Conservation (phyloP, 1,140 invertebrate species). For the Carcinoscorpius rotundicauda region DNA sequence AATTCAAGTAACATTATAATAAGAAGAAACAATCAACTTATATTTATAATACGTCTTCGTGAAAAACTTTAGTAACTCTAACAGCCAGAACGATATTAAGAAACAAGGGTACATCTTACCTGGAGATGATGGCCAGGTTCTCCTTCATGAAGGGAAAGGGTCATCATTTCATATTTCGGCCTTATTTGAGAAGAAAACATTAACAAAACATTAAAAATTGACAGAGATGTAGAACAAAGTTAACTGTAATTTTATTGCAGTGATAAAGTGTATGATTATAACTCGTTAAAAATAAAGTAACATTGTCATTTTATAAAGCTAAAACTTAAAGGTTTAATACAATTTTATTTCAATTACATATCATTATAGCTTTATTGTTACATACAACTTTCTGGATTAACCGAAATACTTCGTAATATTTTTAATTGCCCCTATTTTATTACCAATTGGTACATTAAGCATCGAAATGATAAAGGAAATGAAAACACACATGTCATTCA, state of each 20-base stretch:
- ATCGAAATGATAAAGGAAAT: too few species aligned
- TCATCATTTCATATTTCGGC: constrained; percentile 30
- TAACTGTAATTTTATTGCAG: too few species aligned
- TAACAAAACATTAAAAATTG: constrained; percentile 2
- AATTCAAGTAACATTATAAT: too few species aligned
- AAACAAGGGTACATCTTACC: constrained; percentile 19
- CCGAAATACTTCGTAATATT: too few species aligned
- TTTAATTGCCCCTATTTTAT: not conserved
- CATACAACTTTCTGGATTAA: too few species aligned
- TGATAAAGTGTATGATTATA: constrained; percentile 4
- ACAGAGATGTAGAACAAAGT: too few species aligned
- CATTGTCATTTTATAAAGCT: not conserved
- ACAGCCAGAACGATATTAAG: too few species aligned
- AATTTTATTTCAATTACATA: not conserved
- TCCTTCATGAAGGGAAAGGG: constrained; percentile 34
- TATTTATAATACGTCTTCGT: too few species aligned
- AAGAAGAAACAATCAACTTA: too few species aligned
- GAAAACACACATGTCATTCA: constrained; percentile 1
- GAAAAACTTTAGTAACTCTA: too few species aligned
- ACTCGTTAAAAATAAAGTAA: not conserved
- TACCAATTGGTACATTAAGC: not conserved
- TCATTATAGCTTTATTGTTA: too few species aligned
- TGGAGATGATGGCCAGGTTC: constrained; percentile 37
- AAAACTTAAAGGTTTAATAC: not conserved
- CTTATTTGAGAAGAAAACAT: constrained; percentile 21